These are phyloP conservation scores for Anoncus sp. DNA, from an alignment of 2,888 invertebrate genomes.

Conservation along the genomic window DNA sequence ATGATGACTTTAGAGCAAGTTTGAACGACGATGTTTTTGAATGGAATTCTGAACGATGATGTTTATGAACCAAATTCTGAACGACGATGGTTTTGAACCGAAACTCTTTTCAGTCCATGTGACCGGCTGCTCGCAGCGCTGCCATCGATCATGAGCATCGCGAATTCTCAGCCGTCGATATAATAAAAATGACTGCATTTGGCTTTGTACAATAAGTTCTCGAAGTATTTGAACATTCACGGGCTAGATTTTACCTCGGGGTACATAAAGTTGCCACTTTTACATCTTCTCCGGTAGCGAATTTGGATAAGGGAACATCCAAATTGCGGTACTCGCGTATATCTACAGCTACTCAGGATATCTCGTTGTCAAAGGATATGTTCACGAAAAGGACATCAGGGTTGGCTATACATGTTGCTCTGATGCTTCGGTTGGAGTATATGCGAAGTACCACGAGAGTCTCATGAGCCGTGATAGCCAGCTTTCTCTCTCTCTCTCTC, in stretches of 20 bases:
- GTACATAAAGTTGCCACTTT: slow-evolving; percentile 1
- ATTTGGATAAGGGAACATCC: slow-evolving; percentile 27
- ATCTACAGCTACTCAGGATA: slow-evolving; percentile 18
- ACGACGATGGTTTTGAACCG: too few species aligned
- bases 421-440: slow-evolving; percentile 8
- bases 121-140: too few species aligned
- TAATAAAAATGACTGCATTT: too few species aligned
- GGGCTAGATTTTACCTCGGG: neutral
- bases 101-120: too few species aligned
- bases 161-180: too few species aligned
- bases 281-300: slow-evolving; percentile 11
- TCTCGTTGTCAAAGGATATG: slow-evolving; percentile 44
- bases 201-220: neutral
- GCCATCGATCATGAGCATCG: too few species aligned
- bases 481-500: slow-evolving; percentile 40
- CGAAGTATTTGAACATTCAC: neutral
- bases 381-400: slow-evolving; percentile 36
- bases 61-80: too few species aligned
- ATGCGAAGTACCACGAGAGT: slow-evolving; percentile 9
- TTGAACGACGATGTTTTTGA: too few species aligned
- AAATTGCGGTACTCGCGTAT: slow-evolving; percentile 13
- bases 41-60: too few species aligned
- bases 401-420: slow-evolving; percentile 19
- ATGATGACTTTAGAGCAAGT: too few species aligned
- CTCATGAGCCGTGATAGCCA: slow-evolving; percentile 28